Conservation (phyloP, 1,140 invertebrate genomes). For the Dendroctonus ponderosae region DNA sequence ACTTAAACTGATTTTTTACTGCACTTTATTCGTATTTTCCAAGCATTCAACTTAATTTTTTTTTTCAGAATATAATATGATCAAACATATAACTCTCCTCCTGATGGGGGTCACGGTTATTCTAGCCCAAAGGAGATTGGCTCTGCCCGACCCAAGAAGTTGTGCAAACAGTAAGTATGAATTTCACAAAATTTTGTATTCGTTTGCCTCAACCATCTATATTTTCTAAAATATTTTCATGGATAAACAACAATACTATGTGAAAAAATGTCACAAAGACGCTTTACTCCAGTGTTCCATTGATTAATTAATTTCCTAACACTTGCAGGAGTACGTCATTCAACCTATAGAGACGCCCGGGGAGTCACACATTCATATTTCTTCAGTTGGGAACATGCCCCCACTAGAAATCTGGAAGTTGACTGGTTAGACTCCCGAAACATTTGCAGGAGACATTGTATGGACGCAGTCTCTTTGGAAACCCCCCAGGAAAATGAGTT, state of each 20-base stretch:
- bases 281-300: too few species aligned
- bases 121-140: conserved; percentile 76
- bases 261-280: too few species aligned
- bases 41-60: conserved; percentile 3
- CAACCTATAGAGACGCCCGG: conserved; percentile 79
- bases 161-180: conserved; percentile 78
- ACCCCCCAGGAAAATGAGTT: conserved; percentile 89
- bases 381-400: conserved; percentile 89
- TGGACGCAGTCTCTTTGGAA: conserved; percentile 88
- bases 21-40: too few species aligned
- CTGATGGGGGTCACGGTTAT: conserved; percentile 65
- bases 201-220: too few species aligned
- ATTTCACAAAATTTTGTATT: conserved; percentile 5
- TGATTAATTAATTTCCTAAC: too few species aligned
- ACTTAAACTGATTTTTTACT: too few species aligned
- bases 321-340: conserved; percentile 74
- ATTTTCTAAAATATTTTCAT: too few species aligned
- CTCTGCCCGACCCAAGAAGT: conserved; percentile 82
- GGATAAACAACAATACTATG: too few species aligned
- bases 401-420: conserved; percentile 81
- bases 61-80: conserved; percentile 44
- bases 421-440: conserved; percentile 89
- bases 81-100: conserved; percentile 57
- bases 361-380: conserved; percentile 87
- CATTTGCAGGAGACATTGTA: conserved; percentile 88